Percentiles rank a stretch among this genome's conserved stretches.
phyloP scores from a whole-genome alignment of 1,140 invertebrate genomes.

The Cheumatopsyche charites region DNA sequence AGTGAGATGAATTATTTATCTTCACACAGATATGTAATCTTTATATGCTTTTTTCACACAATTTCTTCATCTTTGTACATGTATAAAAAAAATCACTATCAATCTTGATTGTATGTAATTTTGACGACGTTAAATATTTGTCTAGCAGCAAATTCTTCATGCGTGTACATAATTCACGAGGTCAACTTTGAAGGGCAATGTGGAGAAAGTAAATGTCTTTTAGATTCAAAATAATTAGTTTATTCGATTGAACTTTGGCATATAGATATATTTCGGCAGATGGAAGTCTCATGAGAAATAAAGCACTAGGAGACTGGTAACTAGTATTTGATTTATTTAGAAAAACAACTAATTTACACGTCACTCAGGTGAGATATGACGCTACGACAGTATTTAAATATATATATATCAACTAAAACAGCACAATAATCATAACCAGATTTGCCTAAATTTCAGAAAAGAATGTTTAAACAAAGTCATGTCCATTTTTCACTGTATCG shows the following conservation, averaged over 20 bases:
- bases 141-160: no score
- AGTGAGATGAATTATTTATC: no score
- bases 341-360: slow-evolving; percentile 20
- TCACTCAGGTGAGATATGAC: neutral
- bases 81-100: no score
- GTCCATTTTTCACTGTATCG: neutral
- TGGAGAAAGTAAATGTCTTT: neutral
- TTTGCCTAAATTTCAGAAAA: slow-evolving; percentile 5
- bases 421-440: slow-evolving; percentile 8
- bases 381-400: neutral
- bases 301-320: slow-evolving; percentile 3
- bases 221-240: neutral
- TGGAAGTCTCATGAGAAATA: neutral
- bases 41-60: no score
- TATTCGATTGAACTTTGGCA: neutral
- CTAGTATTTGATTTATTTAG: slow-evolving; percentile 21
- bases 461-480: neutral
- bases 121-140: no score
- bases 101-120: no score
- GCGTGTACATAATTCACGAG: no score
- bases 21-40: no score
- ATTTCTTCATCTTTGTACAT: no score
- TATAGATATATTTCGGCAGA: neutral
- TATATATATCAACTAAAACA: slow-evolving; percentile 18
- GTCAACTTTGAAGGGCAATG: neutral